phyloP scores from a whole-genome alignment of 1,140 invertebrate genomes.

The Orchestia grillus region DNA sequence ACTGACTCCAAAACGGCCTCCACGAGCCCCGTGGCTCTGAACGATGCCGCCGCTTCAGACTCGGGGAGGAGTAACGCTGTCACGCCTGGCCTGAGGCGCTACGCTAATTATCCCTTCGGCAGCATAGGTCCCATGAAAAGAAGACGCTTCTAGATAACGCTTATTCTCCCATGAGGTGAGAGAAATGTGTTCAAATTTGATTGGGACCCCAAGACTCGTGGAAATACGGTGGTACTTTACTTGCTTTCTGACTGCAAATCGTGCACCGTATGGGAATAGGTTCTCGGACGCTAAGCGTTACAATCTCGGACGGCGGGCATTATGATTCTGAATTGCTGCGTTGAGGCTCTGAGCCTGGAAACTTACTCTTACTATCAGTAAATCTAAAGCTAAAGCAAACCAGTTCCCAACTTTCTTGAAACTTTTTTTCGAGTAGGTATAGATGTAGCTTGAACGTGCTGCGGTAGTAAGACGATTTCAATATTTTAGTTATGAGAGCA shows the following conservation, averaged over 20 bases:
- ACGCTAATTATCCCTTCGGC: constrained; percentile 18
- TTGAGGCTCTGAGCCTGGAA: too few relatives aligned
- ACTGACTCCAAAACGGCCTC: neutral
- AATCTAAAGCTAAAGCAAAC: too few relatives aligned
- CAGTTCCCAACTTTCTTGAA: too few relatives aligned
- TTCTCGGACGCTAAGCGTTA: too few relatives aligned
- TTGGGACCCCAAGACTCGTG: neutral
- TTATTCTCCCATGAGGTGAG: neutral
- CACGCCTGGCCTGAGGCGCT: neutral
- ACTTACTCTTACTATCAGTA: too few relatives aligned
- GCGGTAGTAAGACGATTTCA: too few relatives aligned
- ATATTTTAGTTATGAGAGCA: too few relatives aligned
- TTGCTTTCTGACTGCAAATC: neutral
- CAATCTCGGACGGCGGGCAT: too few relatives aligned
- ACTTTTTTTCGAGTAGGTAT: too few relatives aligned
- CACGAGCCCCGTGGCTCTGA: neutral
- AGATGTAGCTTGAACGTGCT: too few relatives aligned
- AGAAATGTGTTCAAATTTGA: neutral
- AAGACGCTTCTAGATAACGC: constrained; percentile 4
- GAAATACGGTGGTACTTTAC: neutral
- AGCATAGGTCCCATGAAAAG: constrained; percentile 26
- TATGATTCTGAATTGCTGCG: too few relatives aligned
- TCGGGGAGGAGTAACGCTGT: neutral
- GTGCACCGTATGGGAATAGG: too few relatives aligned
- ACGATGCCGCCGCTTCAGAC: neutral